Evolutionary conservation across 2,113 vertebrate genomes (phyloP), one percentile per base, ranked within the genome.

Genomic region (Pseudolaguvia tuberculata): DNA sequence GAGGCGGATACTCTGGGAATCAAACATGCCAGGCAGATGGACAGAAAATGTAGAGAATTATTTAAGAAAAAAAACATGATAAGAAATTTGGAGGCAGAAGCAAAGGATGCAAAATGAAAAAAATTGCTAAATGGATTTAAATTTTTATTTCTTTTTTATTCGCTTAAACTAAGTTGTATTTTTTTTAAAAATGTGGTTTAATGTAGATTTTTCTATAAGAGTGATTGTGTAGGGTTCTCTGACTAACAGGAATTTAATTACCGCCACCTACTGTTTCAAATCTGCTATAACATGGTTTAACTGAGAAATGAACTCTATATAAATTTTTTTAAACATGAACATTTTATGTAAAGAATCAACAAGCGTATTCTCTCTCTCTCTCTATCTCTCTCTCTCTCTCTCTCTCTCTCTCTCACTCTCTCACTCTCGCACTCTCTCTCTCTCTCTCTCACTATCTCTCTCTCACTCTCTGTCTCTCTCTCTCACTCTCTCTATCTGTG

Each of bases 261-360:
- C 66, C 83, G n/a, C 88, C 89, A 80, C 83, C 88, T 89, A 52
- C 82, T 83, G 88, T 80, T 50, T 15, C 0, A 11, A 21, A 15
- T 0, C 5, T 1, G 75, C 51, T 45, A 80, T 81, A 86, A 72
- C 84, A 77, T 7, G 23, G 15, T 58, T 21, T 20, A 5, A 18
- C n/a, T 77, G 53, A 66, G 62, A 70, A 75, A 70, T 73, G n/a
- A n/a, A n/a, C n/a, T n/a, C n/a, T n/a, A n/a, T n/a, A n/a, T n/a
- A n/a, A n/a, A n/a, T n/a, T n/a, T n/a, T n/a, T n/a, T n/a, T n/a
- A 7, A 48, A 25, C 50, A 3, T 4, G 31, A 35, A 35, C 31
- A 35, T 35, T 35, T 4, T 4, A 4, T 35, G 6, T 35, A 35
- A 35, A 35, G 6, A 35, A 35, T 35, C 31, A 35, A 35, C 31